Evolutionary conservation across 2,113 vertebrate species (phyloP).

Genomic region (Cyprinodon brontotheroides): DNA sequence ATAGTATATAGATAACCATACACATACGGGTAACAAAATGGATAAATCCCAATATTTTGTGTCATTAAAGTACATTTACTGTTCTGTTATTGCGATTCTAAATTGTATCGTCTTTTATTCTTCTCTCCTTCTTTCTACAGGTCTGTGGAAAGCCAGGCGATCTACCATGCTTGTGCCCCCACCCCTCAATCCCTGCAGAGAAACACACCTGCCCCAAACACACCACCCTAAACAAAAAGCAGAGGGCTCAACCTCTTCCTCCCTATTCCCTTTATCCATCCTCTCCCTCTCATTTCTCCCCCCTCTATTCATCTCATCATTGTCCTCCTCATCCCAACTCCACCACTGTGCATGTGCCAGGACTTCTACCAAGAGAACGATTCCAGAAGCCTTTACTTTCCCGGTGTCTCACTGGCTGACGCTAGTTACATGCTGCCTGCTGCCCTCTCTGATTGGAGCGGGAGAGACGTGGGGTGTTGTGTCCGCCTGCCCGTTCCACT

Average conservation of each 20-base stretch:
- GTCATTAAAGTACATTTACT: not conserved
- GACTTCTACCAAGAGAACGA: constrained; percentile 43
- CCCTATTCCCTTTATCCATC: constrained; percentile 38
- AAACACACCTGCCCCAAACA: constrained; percentile 59
- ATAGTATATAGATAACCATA: not conserved
- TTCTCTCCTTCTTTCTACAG: constrained; percentile 45
- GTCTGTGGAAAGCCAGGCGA: constrained; percentile 80
- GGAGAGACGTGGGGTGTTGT: constrained; percentile 84
- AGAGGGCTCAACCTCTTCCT: constrained; percentile 19
- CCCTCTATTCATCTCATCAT: constrained; percentile 38
- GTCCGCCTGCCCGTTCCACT: constrained; percentile 88
- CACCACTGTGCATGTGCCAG: constrained; percentile 61
- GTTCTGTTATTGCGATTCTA: not conserved
- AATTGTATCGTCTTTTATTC: not conserved
- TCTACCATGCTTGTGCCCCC: constrained; percentile 82
- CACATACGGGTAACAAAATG: not conserved
- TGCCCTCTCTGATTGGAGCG: constrained; percentile 75
- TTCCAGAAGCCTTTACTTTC: constrained; percentile 37
- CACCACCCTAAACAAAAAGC: constrained; percentile 42
- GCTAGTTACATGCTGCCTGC: constrained; percentile 78
- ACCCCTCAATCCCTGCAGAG: constrained; percentile 72
- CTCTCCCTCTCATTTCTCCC: constrained; percentile 40
- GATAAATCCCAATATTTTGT: not conserved
- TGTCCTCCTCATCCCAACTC: constrained; percentile 49
- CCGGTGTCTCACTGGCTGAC: constrained; percentile 72